Percentiles rank a stretch among this genome's conserved stretches.
Evolutionary conservation across 2,113 vertebrate species (phyloP).

Genomic region (Cinclus cinclus): DNA sequence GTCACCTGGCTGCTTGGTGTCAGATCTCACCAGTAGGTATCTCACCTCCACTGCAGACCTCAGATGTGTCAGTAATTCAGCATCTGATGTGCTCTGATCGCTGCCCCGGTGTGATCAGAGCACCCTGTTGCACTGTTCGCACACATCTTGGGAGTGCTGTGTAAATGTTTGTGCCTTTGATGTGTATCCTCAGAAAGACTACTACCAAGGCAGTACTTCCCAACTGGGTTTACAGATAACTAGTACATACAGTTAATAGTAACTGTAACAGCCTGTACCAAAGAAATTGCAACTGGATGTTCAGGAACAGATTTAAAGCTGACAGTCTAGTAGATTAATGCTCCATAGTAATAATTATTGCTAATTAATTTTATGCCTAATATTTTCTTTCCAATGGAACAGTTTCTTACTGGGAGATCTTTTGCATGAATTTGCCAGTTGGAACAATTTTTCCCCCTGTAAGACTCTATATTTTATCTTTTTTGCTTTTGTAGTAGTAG

Average conservation of each 20-base stretch:
- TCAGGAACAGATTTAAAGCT: neutral
- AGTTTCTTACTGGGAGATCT: neutral
- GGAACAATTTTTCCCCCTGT: fast-evolving
- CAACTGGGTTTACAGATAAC: neutral
- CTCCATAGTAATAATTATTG: neutral
- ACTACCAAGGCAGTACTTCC: neutral
- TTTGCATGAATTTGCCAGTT: neutral
- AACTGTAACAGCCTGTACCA: neutral
- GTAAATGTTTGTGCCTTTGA: neutral
- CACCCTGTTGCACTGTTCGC: neutral
- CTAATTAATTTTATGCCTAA: neutral
- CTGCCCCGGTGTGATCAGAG: neutral
- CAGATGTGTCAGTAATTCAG: neutral
- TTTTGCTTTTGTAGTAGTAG: neutral
- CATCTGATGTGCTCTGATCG: neutral
- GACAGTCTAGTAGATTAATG: neutral
- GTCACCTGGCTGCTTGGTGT: neutral
- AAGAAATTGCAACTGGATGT: neutral
- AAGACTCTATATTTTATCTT: neutral
- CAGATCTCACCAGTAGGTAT: neutral
- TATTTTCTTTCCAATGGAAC: neutral
- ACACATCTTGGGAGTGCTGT: neutral
- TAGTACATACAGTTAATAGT: neutral
- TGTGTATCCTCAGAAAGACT: neutral
- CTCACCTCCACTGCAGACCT: neutral